These are phyloP conservation scores for Odontocerum albicorne DNA, from an alignment of 2,888 invertebrate species.

Conservation along the genomic window DNA sequence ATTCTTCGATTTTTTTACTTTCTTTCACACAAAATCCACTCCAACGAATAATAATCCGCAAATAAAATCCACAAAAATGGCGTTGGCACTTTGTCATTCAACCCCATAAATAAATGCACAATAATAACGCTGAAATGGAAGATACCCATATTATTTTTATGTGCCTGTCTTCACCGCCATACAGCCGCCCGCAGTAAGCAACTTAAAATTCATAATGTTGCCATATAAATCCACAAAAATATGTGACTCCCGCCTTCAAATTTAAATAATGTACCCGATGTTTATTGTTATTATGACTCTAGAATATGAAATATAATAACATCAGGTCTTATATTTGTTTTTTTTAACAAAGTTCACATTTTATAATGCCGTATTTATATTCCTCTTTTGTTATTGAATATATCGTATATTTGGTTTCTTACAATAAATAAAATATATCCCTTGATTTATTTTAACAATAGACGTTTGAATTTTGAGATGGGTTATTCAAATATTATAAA, in stretches of 20 bases:
- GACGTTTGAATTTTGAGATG: no score
- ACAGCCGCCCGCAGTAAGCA: slow-evolving; percentile 30
- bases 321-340: not conserved
- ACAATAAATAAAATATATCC: not conserved
- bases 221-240: slow-evolving; percentile 33
- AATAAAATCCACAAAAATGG: no score
- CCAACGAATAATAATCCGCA: no score
- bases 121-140: slow-evolving; percentile 28
- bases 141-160: slow-evolving; percentile 35
- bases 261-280: slow-evolving; percentile 25
- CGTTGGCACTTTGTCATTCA: slow-evolving; percentile 16
- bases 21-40: no score
- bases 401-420: not conserved
- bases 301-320: not conserved
- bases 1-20: no score
- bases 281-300: slow-evolving; percentile 23
- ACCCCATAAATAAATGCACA: slow-evolving; percentile 34
- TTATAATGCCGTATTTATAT: not conserved
- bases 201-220: slow-evolving; percentile 37
- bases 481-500: no score
- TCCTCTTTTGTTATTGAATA: not conserved
- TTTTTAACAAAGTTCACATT: not conserved
- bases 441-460: no score
- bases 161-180: slow-evolving; percentile 28
- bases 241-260: slow-evolving; percentile 25